These are phyloP conservation scores for Saccostrea cuccullata DNA, from an alignment of 1,140 invertebrate genomes.

Conservation along the genomic window DNA sequence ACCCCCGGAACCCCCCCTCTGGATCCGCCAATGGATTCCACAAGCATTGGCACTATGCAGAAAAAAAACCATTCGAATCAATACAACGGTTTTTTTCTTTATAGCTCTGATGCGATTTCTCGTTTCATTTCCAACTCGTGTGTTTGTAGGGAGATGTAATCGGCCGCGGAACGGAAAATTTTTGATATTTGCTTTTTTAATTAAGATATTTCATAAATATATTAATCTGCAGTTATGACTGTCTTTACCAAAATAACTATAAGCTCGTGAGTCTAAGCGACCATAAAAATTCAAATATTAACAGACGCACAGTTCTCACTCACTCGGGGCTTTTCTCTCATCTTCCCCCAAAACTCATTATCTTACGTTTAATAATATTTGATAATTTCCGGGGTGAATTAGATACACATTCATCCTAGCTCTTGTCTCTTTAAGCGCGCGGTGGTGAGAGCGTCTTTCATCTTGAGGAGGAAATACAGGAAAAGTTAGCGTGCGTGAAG, in stretches of 20 bases:
- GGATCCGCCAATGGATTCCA: too few relatives aligned
- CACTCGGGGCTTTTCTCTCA: neutral
- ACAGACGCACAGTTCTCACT: neutral
- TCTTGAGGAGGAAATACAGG: conserved; percentile 1
- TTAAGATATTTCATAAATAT: neutral
- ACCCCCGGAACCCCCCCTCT: too few relatives aligned
- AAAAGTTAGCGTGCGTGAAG: neutral
- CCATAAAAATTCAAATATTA: neutral
- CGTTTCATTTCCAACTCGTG: neutral
- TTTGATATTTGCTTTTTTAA: neutral
- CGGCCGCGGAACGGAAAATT: neutral
- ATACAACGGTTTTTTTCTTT: neutral
- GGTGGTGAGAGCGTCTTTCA: neutral
- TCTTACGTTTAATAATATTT: neutral
- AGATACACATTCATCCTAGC: neutral
- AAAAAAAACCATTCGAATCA: neutral
- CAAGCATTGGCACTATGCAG: neutral
- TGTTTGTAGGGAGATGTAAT: neutral
- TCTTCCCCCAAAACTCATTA: neutral
- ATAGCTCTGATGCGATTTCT: neutral
- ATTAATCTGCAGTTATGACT: neutral
- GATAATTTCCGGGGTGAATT: conserved; percentile 30
- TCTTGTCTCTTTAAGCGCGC: neutral
- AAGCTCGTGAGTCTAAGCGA: neutral
- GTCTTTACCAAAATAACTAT: neutral